Conservation (phyloP, 2,888 invertebrate genomes). For the Drosophila lutescens region DNA sequence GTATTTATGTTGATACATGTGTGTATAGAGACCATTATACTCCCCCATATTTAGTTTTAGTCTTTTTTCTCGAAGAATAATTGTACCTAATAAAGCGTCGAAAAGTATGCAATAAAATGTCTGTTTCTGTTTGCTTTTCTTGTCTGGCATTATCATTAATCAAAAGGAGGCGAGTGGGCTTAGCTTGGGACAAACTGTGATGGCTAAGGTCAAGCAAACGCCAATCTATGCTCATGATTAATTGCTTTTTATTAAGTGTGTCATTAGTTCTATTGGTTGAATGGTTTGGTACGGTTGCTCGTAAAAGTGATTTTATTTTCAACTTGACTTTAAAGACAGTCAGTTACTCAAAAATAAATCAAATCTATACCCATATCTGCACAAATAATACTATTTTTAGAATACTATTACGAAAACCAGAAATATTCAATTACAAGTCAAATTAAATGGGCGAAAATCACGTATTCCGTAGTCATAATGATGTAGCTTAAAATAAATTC, state of each 20-base stretch:
- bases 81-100: slow-evolving; percentile 61
- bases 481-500: slow-evolving; percentile 9
- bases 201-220: slow-evolving; percentile 52
- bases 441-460: slow-evolving; percentile 15
- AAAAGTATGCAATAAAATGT: slow-evolving; percentile 63
- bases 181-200: slow-evolving; percentile 7
- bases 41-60: slow-evolving; percentile 19
- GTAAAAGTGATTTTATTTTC: not conserved
- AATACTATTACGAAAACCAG: not conserved
- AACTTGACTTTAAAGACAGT: not conserved
- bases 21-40: slow-evolving; percentile 31
- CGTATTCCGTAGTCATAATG: slow-evolving; percentile 8
- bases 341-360: too few relatives aligned
- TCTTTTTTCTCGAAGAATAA: slow-evolving; percentile 26
- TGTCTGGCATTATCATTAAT: slow-evolving; percentile 32
- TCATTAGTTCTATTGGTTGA: slow-evolving; percentile 21
- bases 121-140: slow-evolving; percentile 16
- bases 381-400: slow-evolving; percentile 8
- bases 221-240: slow-evolving; percentile 36
- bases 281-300: not conserved
- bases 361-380: not conserved
- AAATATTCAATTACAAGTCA: slow-evolving; percentile 8
- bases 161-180: slow-evolving; percentile 18
- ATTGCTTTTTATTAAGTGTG: slow-evolving; percentile 19
- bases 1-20: slow-evolving; percentile 20